A percentile compares a stretch with the other conserved stretches of the same genome.
phyloP scores from a whole-genome alignment of 2,888 invertebrate genomes.

The Bibio marci region DNA sequence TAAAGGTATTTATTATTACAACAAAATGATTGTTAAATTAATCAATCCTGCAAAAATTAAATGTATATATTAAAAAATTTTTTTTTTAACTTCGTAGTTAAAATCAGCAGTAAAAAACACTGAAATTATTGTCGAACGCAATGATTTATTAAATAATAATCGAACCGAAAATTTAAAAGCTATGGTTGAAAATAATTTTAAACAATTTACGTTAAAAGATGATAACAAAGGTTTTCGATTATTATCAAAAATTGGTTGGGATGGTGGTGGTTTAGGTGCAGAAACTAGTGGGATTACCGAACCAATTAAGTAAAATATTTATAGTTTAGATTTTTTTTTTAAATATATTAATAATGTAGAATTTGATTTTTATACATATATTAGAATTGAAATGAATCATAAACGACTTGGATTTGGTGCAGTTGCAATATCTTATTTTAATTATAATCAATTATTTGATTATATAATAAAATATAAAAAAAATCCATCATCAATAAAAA shows the following conservation, averaged over 20 bases:
- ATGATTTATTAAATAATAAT: background rate
- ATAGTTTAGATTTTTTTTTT: too few species aligned
- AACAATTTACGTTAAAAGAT: slow-evolving; percentile 1
- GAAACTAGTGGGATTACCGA: slow-evolving; percentile 44
- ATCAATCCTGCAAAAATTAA: too few species aligned
- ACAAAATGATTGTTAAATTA: too few species aligned
- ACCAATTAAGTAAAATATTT: slow-evolving; percentile 35
- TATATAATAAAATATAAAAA: too few species aligned
- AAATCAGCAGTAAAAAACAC: background rate
- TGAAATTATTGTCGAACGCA: background rate
- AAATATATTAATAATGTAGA: background rate
- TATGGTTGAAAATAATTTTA: background rate
- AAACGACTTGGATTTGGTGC: slow-evolving; percentile 25
- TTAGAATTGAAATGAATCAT: slow-evolving; percentile 22
- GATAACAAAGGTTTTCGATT: slow-evolving; percentile 32
- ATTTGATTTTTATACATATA: slow-evolving; percentile 2
- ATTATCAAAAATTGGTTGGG: slow-evolving; percentile 56
- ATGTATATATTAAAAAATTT: too few species aligned
- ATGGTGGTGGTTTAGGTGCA: slow-evolving; percentile 49
- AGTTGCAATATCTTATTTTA: too few species aligned
- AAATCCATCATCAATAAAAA: too few species aligned
- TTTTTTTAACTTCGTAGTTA: background rate
- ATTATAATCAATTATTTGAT: too few species aligned
- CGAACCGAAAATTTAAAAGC: background rate
- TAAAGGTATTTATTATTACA: too few species aligned